A percentile compares a stretch with the other conserved stretches of the same genome.
phyloP scores from a whole-genome alignment of 2,113 vertebrate genomes.

The Grallaria varia region DNA sequence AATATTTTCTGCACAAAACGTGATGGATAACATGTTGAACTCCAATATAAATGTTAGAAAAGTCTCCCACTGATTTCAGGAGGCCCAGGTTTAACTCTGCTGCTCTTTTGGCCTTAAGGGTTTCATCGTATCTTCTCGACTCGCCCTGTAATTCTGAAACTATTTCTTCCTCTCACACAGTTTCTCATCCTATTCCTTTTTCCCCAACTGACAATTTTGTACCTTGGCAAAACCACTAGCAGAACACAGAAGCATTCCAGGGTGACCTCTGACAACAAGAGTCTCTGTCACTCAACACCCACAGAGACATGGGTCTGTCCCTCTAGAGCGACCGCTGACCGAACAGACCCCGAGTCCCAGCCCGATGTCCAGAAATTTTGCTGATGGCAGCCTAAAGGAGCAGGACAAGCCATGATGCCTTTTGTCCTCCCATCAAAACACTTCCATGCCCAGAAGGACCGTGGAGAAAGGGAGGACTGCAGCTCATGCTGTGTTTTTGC shows the following conservation, averaged over 20 bases:
- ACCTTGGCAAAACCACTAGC: background rate
- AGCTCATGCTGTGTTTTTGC: accelerated
- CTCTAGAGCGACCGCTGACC: background rate
- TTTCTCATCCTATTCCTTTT: background rate
- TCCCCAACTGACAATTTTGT: background rate
- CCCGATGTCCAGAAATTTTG: background rate
- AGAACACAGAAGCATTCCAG: background rate
- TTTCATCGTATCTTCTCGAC: background rate
- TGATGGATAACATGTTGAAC: background rate
- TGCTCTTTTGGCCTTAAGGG: background rate
- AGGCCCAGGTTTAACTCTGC: background rate
- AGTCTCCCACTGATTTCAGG: background rate
- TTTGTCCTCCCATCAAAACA: background rate
- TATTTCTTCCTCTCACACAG: background rate
- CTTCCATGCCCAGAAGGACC: background rate
- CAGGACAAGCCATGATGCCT: background rate
- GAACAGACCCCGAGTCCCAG: accelerated
- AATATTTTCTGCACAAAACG: background rate
- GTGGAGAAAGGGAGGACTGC: background rate
- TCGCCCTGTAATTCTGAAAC: background rate
- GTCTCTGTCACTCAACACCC: background rate
- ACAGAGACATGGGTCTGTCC: accelerated
- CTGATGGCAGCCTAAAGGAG: background rate
- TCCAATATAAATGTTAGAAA: background rate
- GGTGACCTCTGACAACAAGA: background rate